Percentiles rank a stretch among this genome's conserved stretches.
These are phyloP conservation scores for Etheostoma nigrum DNA, from an alignment of 2,797 vertebrate species.

Conservation along the genomic window DNA sequence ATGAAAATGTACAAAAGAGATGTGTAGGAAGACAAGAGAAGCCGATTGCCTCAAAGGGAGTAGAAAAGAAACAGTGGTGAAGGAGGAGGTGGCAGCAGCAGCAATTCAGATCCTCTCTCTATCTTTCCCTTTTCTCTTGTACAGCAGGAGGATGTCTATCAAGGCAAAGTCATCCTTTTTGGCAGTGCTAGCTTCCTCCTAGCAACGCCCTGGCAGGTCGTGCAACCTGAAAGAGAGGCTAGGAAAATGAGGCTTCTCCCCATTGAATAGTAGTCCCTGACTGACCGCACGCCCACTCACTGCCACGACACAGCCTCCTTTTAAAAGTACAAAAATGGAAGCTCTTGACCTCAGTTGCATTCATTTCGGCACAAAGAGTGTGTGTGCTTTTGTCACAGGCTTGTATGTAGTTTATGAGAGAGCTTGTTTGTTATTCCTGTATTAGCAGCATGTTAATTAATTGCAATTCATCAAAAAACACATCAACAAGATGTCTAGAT, in stretches of 20 bases:
- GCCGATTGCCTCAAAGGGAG: slow-evolving; percentile 52
- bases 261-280: slow-evolving; percentile 55
- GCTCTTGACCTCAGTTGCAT: slow-evolving; percentile 38
- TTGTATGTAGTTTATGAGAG: slow-evolving; percentile 18
- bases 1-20: slow-evolving; percentile 52
- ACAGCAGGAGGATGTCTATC: slow-evolving; percentile 65
- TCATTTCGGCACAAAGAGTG: slow-evolving; percentile 47
- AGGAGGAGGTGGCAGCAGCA: slow-evolving; percentile 56
- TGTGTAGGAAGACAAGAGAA: slow-evolving; percentile 63
- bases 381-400: slow-evolving; percentile 51
- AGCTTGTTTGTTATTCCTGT: slow-evolving; percentile 3
- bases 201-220: slow-evolving; percentile 59
- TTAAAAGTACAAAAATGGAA: slow-evolving; percentile 58
- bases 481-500: slow-evolving; percentile 38
- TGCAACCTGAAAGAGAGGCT: slow-evolving; percentile 57
- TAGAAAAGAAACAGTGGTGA: slow-evolving; percentile 46
- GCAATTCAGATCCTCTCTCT: slow-evolving; percentile 65
- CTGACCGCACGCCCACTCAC: slow-evolving; percentile 61
- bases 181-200: slow-evolving; percentile 63
- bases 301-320: slow-evolving; percentile 59
- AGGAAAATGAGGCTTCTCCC: slow-evolving; percentile 61
- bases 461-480: slow-evolving; percentile 29
- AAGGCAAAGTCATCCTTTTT: slow-evolving; percentile 65
- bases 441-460: slow-evolving; percentile 8
- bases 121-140: slow-evolving; percentile 62